A percentile compares a stretch with the other conserved stretches of the same genome.
These are phyloP conservation scores for Donacobius atricapilla DNA, from an alignment of 2,113 vertebrate genomes.

Conservation along the genomic window DNA sequence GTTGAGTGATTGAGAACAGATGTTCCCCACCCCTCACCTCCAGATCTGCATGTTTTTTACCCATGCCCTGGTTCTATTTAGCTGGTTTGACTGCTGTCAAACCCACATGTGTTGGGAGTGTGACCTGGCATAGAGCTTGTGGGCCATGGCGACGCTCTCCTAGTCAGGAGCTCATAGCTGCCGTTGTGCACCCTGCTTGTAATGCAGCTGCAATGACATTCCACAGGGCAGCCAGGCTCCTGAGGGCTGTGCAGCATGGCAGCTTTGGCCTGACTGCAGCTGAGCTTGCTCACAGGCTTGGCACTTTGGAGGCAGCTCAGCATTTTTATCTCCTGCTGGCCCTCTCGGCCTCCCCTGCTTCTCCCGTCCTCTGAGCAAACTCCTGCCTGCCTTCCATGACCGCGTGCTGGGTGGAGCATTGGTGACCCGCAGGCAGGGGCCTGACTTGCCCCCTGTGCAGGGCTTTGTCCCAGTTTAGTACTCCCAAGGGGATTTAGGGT, in stretches of 20 bases:
- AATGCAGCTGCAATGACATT: neutral
- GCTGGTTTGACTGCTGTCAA: slow-evolving; percentile 9
- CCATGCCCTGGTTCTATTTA: slow-evolving; percentile 33
- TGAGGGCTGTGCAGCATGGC: neutral
- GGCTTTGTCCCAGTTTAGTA: neutral
- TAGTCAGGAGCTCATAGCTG: neutral
- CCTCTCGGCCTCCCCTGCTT: neutral
- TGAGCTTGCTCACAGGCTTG: neutral
- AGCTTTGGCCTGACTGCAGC: neutral
- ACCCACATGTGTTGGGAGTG: neutral
- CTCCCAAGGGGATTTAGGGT: neutral
- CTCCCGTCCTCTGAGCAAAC: neutral
- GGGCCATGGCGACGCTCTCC: neutral
- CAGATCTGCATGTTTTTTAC: neutral
- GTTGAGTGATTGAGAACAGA: slow-evolving; percentile 45
- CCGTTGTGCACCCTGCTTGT: neutral
- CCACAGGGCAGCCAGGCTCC: neutral
- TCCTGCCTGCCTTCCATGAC: neutral
- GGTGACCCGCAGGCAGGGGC: neutral
- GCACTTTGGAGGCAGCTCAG: neutral
- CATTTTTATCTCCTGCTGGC: neutral
- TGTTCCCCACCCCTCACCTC: neutral
- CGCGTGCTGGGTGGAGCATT: fast-evolving
- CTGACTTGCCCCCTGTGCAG: fast-evolving
- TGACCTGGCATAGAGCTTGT: neutral